Evolutionary conservation across 2,888 invertebrate genomes (phyloP).

Genomic region (Anagyrus pseudococci): DNA sequence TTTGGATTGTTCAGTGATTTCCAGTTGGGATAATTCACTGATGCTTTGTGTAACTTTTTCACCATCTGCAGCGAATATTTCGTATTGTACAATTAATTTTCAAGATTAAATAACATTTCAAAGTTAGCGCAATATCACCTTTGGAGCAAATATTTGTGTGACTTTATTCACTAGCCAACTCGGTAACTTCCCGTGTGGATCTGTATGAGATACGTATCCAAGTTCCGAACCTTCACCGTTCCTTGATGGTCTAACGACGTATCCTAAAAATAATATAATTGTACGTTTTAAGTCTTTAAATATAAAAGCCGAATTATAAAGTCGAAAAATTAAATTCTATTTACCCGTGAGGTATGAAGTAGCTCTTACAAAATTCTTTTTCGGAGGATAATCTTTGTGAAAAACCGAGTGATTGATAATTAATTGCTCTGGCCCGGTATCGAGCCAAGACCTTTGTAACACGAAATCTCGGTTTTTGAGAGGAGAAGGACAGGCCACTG

Average conservation of each 20-base stretch:
- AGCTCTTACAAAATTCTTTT: slow-evolving; percentile 80
- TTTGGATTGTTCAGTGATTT: slow-evolving; percentile 77
- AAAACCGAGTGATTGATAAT: slow-evolving; percentile 90
- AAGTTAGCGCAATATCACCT: slow-evolving; percentile 61
- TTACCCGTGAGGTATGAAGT: slow-evolving; percentile 70
- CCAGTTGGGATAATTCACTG: slow-evolving; percentile 83
- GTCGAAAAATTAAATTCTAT: not conserved
- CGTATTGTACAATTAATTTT: slow-evolving; percentile 17
- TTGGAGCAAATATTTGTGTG: slow-evolving; percentile 86
- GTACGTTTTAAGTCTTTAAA: not conserved
- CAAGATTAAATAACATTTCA: not conserved
- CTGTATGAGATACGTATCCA: slow-evolving; percentile 88
- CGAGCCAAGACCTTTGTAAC: slow-evolving; percentile 90
- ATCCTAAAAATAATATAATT: slow-evolving; percentile 61
- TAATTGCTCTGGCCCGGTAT: slow-evolving; percentile 83
- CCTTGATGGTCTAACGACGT: slow-evolving; percentile 68
- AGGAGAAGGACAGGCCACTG: slow-evolving; percentile 87
- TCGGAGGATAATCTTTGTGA: slow-evolving; percentile 84
- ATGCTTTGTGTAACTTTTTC: slow-evolving; percentile 81
- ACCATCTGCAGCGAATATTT: slow-evolving; percentile 75
- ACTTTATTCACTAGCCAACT: slow-evolving; percentile 89
- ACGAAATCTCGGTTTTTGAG: slow-evolving; percentile 92
- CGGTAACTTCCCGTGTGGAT: slow-evolving; percentile 86
- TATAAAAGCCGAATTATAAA: not conserved
- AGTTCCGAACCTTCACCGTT: slow-evolving; percentile 74